Base-by-base conservation (phyloP, 1,140 invertebrate genomes). In the Mercenaria mercenaria region DNA sequence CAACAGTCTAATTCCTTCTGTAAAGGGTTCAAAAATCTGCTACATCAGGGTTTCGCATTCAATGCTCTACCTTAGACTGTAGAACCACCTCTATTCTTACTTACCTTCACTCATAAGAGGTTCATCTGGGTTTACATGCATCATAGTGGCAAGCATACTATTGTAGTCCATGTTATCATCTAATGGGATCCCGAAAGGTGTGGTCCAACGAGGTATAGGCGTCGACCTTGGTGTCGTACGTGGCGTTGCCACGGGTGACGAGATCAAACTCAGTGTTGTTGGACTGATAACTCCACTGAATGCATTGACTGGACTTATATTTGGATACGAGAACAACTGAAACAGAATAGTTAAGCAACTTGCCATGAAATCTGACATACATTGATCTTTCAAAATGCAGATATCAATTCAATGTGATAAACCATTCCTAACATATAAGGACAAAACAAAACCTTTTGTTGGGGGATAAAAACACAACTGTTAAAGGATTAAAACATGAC, bases 311-410 rank as follows among this genome's bases (percentile, higher is more conserved):
- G 98, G 97, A 93, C 96, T 96, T 84, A 97, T 97, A 94, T 96
- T 98, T 80, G 98, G 97, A 96, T 98, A 99, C 92, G 98, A 98
- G 96, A 99, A 98, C 89, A 99, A 97, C 98, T 99, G 97, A 74
- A 96, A 96, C 1, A 77, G 18, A 59, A 64, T 13, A 56, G 20
- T 47, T 47, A 18, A 47, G 18, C 8, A 10, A 47, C 43, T n/a
- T n/a, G n/a, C n/a, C n/a, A n/a, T n/a, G n/a, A n/a, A n/a, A n/a
- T n/a, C n/a, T n/a, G 52, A 56, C 52, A 79, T 41, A 6, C 34
- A 79, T 43, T n/a, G n/a, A n/a, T n/a, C n/a, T n/a, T n/a, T n/a
- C n/a, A n/a, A n/a, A n/a, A n/a, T n/a, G n/a, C n/a, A n/a, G n/a
- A n/a, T n/a, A n/a, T n/a, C n/a, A n/a, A n/a, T n/a, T n/a, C n/a